These are phyloP conservation scores for Drosophila willistoni DNA, from an alignment of 1,140 invertebrate species.

Conservation along the genomic window DNA sequence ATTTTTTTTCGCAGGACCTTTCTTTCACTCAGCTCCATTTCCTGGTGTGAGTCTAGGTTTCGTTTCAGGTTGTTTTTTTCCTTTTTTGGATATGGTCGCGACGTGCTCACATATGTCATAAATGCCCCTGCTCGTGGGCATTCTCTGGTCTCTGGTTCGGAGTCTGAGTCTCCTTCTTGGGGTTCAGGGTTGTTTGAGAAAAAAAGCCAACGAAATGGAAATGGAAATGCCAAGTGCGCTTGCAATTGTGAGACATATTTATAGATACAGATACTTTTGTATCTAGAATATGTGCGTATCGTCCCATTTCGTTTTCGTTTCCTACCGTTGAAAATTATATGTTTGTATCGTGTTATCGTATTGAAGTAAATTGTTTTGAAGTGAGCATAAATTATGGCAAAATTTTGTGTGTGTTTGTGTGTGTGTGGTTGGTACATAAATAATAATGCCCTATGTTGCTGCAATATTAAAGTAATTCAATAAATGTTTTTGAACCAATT, in stretches of 20 bases:
- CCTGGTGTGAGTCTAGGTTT: not conserved
- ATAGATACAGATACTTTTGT: conserved; percentile 55
- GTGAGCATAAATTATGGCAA: conserved; percentile 71
- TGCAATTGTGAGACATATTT: conserved; percentile 71
- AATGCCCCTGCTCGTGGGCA: conserved; percentile 36
- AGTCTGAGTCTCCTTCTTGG: conserved; percentile 26
- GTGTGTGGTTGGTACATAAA: conserved; percentile 51
- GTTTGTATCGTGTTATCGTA: conserved; percentile 45
- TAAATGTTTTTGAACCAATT: conserved; percentile 33
- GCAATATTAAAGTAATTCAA: conserved; percentile 64
- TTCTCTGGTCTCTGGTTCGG: conserved; percentile 29
- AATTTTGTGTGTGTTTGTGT: conserved; percentile 34
- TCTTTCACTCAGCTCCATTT: conserved; percentile 17
- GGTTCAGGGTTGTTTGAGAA: conserved; percentile 48
- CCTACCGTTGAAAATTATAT: conserved; percentile 62
- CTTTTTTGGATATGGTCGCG: conserved; percentile 19
- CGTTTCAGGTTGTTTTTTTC: not conserved
- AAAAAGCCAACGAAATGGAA: conserved; percentile 56
- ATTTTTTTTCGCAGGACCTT: conserved; percentile 46
- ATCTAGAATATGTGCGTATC: not conserved
- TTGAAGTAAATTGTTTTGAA: conserved; percentile 61
- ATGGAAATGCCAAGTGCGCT: conserved; percentile 68
- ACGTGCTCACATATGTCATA: conserved; percentile 72
- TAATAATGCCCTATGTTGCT: conserved; percentile 46
- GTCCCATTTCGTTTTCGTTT: conserved; percentile 22